Conservation (phyloP, 2,888 invertebrate genomes). For the Conomelus anceps region DNA sequence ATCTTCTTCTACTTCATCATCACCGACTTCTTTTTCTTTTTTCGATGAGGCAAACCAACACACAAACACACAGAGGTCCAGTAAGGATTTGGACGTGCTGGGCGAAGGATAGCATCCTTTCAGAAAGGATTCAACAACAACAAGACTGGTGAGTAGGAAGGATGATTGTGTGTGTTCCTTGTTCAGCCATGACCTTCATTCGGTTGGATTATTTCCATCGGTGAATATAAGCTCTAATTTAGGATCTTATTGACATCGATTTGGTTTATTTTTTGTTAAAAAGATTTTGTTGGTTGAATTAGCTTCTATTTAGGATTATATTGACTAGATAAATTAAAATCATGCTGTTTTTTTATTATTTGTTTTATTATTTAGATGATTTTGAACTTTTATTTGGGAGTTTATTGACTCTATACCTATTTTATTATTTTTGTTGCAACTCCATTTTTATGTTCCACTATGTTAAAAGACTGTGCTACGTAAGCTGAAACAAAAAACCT, state of each 20-base stretch:
- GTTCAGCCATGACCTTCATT: background rate
- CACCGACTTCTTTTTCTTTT: background rate
- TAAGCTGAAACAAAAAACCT: too few relatives aligned
- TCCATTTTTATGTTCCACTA: too few relatives aligned
- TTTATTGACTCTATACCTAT: background rate
- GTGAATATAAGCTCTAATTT: background rate
- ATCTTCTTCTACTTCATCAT: too few relatives aligned
- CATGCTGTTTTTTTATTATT: too few relatives aligned
- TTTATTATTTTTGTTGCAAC: background rate
- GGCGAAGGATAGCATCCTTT: background rate
- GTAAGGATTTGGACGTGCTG: background rate
- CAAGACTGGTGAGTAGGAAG: too few relatives aligned
- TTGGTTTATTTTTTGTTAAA: too few relatives aligned
- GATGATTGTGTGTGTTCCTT: too few relatives aligned
- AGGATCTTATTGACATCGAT: background rate
- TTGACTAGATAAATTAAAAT: too few relatives aligned
- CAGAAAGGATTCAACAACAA: background rate
- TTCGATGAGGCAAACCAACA: background rate
- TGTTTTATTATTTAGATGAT: too few relatives aligned
- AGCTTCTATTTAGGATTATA: too few relatives aligned
- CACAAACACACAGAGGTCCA: background rate
- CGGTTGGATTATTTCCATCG: background rate
- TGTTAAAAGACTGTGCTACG: too few relatives aligned
- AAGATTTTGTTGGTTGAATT: too few relatives aligned
- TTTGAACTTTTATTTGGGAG: background rate